Conservation (phyloP, 2,888 invertebrate genomes). For the Thymelicus sylvestris region DNA sequence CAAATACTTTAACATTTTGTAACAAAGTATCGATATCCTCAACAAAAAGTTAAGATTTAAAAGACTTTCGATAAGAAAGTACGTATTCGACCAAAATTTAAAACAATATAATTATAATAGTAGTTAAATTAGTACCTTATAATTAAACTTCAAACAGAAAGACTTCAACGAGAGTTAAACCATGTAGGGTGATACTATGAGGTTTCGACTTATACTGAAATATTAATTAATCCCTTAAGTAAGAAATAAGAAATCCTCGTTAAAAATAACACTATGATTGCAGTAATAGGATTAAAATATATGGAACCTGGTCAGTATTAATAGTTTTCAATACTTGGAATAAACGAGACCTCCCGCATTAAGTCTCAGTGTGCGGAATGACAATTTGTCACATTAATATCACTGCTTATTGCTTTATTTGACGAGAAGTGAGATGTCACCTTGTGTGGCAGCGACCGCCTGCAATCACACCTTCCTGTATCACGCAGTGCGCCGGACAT, state of each 20-base stretch:
- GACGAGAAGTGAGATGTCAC: constrained; percentile 71
- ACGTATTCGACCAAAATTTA: too few relatives aligned
- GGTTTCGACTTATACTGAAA: not conserved
- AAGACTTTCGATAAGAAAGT: too few relatives aligned
- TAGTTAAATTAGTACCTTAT: too few relatives aligned
- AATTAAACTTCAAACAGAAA: constrained; percentile 1
- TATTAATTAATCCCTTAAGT: not conserved
- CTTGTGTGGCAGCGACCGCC: constrained; percentile 76
- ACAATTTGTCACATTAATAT: constrained; percentile 68
- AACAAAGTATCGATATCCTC: too few relatives aligned
- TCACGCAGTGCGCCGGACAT: constrained; percentile 79
- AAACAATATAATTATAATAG: not conserved
- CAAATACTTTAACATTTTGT: too few relatives aligned
- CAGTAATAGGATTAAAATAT: constrained; percentile 41
- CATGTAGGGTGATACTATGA: constrained; percentile 3
- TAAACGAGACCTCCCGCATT: constrained; percentile 66
- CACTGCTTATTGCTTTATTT: constrained; percentile 63
- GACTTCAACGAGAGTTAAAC: constrained; percentile 28
- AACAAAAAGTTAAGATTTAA: too few relatives aligned
- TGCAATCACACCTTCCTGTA: constrained; percentile 75
- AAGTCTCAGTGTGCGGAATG: constrained; percentile 48
- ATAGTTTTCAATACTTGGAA: constrained; percentile 53
- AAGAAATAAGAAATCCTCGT: constrained; percentile 48
- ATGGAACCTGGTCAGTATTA: constrained; percentile 55
- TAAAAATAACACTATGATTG: constrained; percentile 43